phyloP scores from a whole-genome alignment of 2,113 vertebrate species.

The Oncorhynchus tshawytscha region DNA sequence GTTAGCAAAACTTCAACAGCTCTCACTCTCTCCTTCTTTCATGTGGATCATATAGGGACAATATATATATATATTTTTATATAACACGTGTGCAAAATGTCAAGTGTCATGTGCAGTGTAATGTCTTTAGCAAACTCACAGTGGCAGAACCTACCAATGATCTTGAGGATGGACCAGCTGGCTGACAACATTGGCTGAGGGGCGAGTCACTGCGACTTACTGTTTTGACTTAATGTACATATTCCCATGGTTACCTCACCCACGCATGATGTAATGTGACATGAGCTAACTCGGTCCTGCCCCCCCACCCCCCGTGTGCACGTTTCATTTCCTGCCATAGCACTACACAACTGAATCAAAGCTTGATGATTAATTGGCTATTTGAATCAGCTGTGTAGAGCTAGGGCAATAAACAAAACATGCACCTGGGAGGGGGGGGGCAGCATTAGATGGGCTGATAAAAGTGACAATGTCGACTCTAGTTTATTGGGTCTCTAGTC shows the following conservation, averaged over 20 bases:
- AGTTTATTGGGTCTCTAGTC: slow-evolving; percentile 1
- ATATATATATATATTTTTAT: neutral
- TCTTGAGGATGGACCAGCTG: neutral
- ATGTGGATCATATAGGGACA: neutral
- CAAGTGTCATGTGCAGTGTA: neutral
- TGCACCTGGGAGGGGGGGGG: too few species aligned
- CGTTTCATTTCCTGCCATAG: too few species aligned
- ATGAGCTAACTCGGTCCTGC: neutral
- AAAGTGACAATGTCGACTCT: neutral
- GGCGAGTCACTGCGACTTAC: neutral
- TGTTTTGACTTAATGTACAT: slow-evolving; percentile 7
- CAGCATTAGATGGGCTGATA: neutral
- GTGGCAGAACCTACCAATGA: neutral
- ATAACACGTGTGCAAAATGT: neutral
- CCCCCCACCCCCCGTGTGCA: too few species aligned
- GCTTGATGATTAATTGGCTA: too few species aligned
- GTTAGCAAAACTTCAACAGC: neutral
- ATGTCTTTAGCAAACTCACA: neutral
- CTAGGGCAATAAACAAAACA: too few species aligned
- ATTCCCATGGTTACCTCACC: slow-evolving; percentile 7
- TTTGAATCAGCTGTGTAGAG: too few species aligned
- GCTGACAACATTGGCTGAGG: neutral
- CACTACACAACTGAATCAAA: too few species aligned
- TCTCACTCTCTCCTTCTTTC: neutral
- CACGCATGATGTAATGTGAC: neutral